Base-by-base conservation (phyloP, 2,797 vertebrate species). In the Sphaeramia orbicularis region DNA sequence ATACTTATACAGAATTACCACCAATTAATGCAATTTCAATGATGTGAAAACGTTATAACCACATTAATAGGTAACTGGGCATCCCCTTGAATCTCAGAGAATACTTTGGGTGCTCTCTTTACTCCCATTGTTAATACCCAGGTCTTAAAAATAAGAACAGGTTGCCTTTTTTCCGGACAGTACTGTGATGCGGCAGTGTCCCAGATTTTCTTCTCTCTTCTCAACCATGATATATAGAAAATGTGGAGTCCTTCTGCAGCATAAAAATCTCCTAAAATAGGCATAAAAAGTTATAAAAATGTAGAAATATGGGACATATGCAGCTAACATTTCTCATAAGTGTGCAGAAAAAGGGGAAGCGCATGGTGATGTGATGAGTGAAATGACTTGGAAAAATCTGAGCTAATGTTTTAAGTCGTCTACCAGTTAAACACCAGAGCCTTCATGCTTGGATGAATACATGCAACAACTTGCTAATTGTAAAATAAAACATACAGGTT, bases 151-250 rank as follows among this genome's bases (percentile, higher is more conserved):
- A 57, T 30, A 19, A 44, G 71, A 50, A 65, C 52, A 60, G 48
- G 11, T 49, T 50, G 6, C n/a, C 32, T 16, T 51, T 37, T 65
- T 32, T 30, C 55, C 50, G 62, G 49, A 67, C 61, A 72, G 21
- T 41, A 10, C 21, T 42, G 47, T 43, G 52, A 64, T 58, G 77
- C 42, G 71, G 16, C 63, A 6, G 60, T 77, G 63, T 74, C 82
- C 85, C 76, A 83, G 60, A 86, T 90, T 76, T 64, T 19, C 30
- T 42, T 42, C 59, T 52, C 47, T 70, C 27, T 48, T 64, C 66
- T 65, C 49, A 45, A 58, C 45, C 56, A 48, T 67, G 55, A 68
- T 52, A 65, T 16, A 21, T 21, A 54, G 49, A 59, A 71, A 66
- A 60, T 38, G 4, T 37, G 56, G 53, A 72, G 57, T 42, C 66